These are phyloP conservation scores for Ennomos quercinarius DNA, from an alignment of 2,888 invertebrate species.

Conservation along the genomic window DNA sequence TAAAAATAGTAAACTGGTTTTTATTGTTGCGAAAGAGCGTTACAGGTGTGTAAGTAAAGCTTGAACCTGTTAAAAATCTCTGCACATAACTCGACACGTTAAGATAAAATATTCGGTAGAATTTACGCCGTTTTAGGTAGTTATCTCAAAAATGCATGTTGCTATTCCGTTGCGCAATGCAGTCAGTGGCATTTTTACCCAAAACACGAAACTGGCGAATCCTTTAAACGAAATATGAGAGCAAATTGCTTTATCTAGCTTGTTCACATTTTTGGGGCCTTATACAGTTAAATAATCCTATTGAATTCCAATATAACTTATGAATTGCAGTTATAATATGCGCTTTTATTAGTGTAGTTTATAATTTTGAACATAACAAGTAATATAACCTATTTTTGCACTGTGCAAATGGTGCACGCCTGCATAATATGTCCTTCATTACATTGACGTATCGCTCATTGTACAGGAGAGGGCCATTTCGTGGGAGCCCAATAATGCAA, in stretches of 20 bases:
- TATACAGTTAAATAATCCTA: background rate
- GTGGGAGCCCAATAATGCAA: constrained; percentile 7
- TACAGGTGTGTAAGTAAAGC: background rate
- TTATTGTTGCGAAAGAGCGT: no score
- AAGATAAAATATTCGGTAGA: constrained; percentile 28
- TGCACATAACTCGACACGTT: constrained; percentile 25
- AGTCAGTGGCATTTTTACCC: constrained; percentile 28
- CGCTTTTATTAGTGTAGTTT: no score
- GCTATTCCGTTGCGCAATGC: constrained; percentile 31
- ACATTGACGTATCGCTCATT: background rate
- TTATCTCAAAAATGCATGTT: constrained; percentile 34
- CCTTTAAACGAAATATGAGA: constrained; percentile 2
- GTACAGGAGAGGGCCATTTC: background rate
- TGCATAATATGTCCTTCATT: background rate
- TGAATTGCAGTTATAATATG: no score
- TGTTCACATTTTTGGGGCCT: no score
- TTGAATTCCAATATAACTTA: no score
- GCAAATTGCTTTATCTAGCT: background rate
- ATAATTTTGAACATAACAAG: no score
- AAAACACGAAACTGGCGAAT: constrained; percentile 20
- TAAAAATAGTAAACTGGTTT: no score
- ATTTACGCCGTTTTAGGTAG: constrained; percentile 27
- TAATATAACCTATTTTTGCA: no score
- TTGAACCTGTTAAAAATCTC: constrained; percentile 20
- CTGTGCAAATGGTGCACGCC: no score